These are phyloP conservation scores for Psylliodes chrysocephalus DNA, from an alignment of 2,888 invertebrate species.

Conservation along the genomic window DNA sequence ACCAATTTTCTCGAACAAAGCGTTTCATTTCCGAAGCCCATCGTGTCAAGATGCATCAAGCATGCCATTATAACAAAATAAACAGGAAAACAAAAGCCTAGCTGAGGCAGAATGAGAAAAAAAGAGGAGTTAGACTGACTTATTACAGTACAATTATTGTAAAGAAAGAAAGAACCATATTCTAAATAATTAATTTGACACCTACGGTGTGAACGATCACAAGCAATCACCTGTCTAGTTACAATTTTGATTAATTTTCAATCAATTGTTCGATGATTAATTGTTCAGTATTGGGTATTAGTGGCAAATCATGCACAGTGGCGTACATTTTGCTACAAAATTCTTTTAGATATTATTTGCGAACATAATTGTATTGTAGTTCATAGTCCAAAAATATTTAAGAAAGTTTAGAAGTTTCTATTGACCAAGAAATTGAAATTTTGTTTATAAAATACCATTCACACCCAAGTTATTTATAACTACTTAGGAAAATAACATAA, in stretches of 20 bases:
- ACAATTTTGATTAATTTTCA: slow-evolving; percentile 66
- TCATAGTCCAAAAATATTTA: too few species aligned
- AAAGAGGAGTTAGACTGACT: slow-evolving; percentile 33
- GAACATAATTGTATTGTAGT: too few species aligned
- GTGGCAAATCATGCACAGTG: slow-evolving; percentile 50
- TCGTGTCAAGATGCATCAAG: slow-evolving; percentile 12
- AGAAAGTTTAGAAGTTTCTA: too few species aligned
- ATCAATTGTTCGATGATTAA: slow-evolving; percentile 65
- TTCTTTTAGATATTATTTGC: too few species aligned
- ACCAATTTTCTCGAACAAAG: slow-evolving; percentile 30
- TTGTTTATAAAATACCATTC: too few species aligned
- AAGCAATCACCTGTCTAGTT: slow-evolving; percentile 66
- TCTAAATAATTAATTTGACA: slow-evolving; percentile 63
- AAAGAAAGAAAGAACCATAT: slow-evolving; percentile 50
- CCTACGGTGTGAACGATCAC: slow-evolving; percentile 64
- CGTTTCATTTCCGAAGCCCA: slow-evolving; percentile 20
- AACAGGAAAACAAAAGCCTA: slow-evolving; percentile 43
- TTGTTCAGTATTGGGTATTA: slow-evolving; percentile 56
- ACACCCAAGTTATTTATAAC: too few species aligned
- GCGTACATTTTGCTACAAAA: too few species aligned
- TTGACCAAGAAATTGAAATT: too few species aligned
- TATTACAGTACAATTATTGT: slow-evolving; percentile 50
- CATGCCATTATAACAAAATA: slow-evolving; percentile 33
- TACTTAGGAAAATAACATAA: too few species aligned
- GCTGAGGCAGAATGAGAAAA: slow-evolving; percentile 37